Evolutionary conservation across 2,113 vertebrate genomes (phyloP).

Genomic region (Chinchilla lanigera): DNA sequence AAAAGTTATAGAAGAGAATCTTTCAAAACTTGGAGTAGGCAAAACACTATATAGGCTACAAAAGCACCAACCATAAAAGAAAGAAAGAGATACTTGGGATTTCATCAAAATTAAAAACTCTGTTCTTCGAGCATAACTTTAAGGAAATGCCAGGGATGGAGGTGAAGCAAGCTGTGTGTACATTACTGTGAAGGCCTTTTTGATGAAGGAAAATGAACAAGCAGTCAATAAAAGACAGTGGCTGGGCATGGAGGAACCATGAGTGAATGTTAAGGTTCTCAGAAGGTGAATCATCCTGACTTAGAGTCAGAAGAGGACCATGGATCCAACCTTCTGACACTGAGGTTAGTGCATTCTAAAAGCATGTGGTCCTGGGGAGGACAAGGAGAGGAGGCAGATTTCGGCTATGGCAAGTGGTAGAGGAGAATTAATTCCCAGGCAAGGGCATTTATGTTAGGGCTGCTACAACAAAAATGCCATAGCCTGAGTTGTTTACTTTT

Average conservation of each 20-base stretch:
- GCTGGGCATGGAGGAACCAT: background rate
- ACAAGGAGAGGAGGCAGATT: background rate
- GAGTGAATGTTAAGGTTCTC: background rate
- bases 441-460: background rate
- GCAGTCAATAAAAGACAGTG: background rate
- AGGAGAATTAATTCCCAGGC: background rate
- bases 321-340: background rate
- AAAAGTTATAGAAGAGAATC: background rate
- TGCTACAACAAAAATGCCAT: background rate
- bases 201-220: background rate
- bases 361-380: background rate
- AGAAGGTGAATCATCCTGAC: background rate
- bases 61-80: background rate
- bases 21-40: conserved; percentile 19
- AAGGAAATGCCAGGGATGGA: background rate
- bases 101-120: background rate
- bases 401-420: background rate
- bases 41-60: background rate
- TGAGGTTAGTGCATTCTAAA: background rate
- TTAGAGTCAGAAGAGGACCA: background rate
- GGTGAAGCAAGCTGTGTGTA: background rate
- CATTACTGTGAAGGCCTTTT: background rate
- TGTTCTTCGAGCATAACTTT: background rate
- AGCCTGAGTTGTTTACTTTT: background rate
- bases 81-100: background rate